phyloP scores from a whole-genome alignment of 2,888 invertebrate genomes.

The Noctua janthe region DNA sequence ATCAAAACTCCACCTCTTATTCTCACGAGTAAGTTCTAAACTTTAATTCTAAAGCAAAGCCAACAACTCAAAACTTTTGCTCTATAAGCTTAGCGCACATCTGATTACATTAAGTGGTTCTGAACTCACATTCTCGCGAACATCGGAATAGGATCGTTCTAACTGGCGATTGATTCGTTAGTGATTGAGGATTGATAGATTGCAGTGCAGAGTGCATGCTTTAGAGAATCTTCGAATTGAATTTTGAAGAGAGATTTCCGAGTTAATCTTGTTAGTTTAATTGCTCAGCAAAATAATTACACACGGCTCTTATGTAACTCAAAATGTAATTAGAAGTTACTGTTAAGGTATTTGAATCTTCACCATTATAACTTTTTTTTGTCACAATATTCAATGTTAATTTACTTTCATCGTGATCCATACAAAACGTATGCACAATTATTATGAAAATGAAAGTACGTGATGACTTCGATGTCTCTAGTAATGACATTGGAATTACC shows the following conservation, averaged over 20 bases:
- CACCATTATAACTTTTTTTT: not conserved
- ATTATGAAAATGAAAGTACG: not conserved
- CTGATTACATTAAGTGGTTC: slow-evolving; percentile 30
- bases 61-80: slow-evolving; percentile 21
- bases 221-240: not conserved
- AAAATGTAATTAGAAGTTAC: not conserved
- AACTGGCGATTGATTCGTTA: slow-evolving; percentile 4
- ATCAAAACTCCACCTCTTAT: slow-evolving; percentile 8
- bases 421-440: not conserved
- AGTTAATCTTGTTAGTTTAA: not conserved
- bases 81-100: slow-evolving; percentile 21
- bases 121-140: slow-evolving; percentile 1
- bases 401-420: not conserved
- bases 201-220: not conserved
- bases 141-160: not conserved
- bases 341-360: not conserved
- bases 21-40: slow-evolving; percentile 30
- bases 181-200: slow-evolving; percentile 8
- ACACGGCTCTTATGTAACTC: not conserved
- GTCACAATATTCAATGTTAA: not conserved
- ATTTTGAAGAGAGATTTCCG: not conserved
- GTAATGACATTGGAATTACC: not conserved
- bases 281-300: not conserved
- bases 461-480: not conserved
- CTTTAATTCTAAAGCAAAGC: slow-evolving; percentile 31